Conservation (phyloP, 2,113 vertebrate species). For the Mastomys natalensis region DNA sequence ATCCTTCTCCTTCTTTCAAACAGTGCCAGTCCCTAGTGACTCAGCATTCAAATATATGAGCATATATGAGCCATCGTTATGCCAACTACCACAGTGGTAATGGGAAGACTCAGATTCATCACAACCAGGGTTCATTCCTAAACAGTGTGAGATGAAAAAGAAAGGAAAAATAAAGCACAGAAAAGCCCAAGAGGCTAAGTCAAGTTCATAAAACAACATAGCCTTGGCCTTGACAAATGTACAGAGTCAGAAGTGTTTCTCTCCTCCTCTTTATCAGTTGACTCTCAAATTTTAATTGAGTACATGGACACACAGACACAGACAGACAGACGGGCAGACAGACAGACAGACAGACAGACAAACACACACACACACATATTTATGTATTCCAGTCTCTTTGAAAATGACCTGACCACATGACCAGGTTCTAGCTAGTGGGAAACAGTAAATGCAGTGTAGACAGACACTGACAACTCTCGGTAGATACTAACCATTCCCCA, state of each 20-base stretch:
- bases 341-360: neutral
- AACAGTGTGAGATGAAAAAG: neutral
- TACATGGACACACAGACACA: neutral
- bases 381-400: neutral
- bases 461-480: neutral
- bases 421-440: neutral
- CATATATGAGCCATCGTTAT: neutral
- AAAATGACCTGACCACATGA: neutral
- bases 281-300: neutral
- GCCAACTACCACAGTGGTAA: too few relatives aligned
- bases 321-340: neutral
- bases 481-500: too few relatives aligned
- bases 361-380: neutral
- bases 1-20: neutral
- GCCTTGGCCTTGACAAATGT: neutral
- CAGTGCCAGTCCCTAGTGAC: neutral
- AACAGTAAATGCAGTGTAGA: neutral
- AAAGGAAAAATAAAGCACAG: neutral
- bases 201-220: neutral
- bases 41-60: neutral
- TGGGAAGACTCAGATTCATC: neutral
- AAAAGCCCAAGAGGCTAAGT: neutral
- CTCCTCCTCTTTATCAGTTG: neutral
- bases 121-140: neutral
- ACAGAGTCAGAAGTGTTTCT: neutral